Percentiles rank a stretch among this genome's conserved stretches.
Evolutionary conservation across 2,113 vertebrate species (phyloP).

Genomic region (Poeciliopsis turrubarensis): DNA sequence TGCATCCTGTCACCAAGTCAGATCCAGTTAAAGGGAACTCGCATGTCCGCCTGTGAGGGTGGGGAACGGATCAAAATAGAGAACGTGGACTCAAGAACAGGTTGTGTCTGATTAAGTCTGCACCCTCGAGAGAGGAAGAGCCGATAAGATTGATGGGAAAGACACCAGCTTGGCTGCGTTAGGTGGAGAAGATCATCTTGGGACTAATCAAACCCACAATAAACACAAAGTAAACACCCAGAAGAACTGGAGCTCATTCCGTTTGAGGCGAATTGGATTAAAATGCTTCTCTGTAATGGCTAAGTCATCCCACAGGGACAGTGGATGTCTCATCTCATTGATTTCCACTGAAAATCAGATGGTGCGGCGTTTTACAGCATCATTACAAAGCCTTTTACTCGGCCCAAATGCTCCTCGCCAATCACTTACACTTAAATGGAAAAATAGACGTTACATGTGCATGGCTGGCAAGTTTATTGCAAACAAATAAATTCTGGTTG

Average conservation of each 20-base stretch:
- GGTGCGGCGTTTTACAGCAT: conserved; percentile 17
- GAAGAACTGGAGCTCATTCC: conserved; percentile 32
- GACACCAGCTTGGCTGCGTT: conserved; percentile 41
- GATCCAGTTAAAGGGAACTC: neutral
- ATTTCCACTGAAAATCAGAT: conserved; percentile 57
- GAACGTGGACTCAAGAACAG: conserved; percentile 24
- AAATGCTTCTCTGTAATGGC: conserved; percentile 48
- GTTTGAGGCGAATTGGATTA: conserved; percentile 29
- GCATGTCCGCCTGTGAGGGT: conserved; percentile 20
- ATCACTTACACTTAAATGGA: conserved; percentile 34
- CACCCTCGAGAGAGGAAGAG: conserved; percentile 9
- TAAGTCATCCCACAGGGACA: conserved; percentile 13
- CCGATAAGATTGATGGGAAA: conserved; percentile 20
- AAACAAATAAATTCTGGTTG: conserved; percentile 60
- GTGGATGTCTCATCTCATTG: conserved; percentile 46
- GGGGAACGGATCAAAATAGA: conserved; percentile 12
- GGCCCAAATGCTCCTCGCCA: conserved; percentile 8
- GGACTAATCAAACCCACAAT: conserved; percentile 56
- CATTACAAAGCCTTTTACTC: conserved; percentile 25
- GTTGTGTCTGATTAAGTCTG: conserved; percentile 54
- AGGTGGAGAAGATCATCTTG: conserved; percentile 36
- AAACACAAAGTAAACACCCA: conserved; percentile 44
- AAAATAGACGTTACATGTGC: conserved; percentile 48
- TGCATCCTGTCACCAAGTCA: conserved; percentile 32
- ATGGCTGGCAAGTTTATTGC: conserved; percentile 39